Evolutionary conservation across 1,140 invertebrate species (phyloP).

Genomic region (Polyergus mexicanus): DNA sequence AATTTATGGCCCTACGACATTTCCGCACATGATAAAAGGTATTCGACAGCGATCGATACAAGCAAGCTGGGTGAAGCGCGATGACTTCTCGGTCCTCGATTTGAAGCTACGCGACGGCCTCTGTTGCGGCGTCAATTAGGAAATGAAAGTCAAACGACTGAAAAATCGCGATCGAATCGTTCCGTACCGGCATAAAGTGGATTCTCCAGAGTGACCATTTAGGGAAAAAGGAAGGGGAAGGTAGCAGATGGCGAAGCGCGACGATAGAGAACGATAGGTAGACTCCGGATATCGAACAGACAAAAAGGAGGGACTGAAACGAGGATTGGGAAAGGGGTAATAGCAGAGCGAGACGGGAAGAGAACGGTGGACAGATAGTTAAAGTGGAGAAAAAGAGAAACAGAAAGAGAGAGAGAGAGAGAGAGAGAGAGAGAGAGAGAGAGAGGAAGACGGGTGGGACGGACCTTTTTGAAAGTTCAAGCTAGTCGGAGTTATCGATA

Average conservation of each 20-base stretch:
- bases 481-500: conserved; percentile 41
- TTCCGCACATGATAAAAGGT: conserved; percentile 21
- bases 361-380: conserved; percentile 29
- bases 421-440: conserved; percentile 12
- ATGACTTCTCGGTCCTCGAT: conserved; percentile 33
- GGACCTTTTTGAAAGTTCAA: conserved; percentile 50
- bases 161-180: conserved; percentile 63
- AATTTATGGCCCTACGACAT: background rate
- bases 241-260: conserved; percentile 19
- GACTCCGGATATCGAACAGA: conserved; percentile 48
- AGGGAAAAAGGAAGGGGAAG: background rate
- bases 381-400: conserved; percentile 50
- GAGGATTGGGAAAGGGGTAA: conserved; percentile 34
- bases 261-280: background rate
- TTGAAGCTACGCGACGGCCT: conserved; percentile 42
- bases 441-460: conserved; percentile 23
- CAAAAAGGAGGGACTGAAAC: conserved; percentile 30
- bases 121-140: conserved; percentile 49
- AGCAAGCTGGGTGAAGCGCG: background rate
- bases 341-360: conserved; percentile 14
- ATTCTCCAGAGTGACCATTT: conserved; percentile 53
- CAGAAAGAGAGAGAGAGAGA: conserved; percentile 19
- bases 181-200: conserved; percentile 20
- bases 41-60: conserved; percentile 29
- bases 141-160: conserved; percentile 60